These are phyloP conservation scores for Phalangium opilio DNA, from an alignment of 2,888 invertebrate species.

Conservation along the genomic window DNA sequence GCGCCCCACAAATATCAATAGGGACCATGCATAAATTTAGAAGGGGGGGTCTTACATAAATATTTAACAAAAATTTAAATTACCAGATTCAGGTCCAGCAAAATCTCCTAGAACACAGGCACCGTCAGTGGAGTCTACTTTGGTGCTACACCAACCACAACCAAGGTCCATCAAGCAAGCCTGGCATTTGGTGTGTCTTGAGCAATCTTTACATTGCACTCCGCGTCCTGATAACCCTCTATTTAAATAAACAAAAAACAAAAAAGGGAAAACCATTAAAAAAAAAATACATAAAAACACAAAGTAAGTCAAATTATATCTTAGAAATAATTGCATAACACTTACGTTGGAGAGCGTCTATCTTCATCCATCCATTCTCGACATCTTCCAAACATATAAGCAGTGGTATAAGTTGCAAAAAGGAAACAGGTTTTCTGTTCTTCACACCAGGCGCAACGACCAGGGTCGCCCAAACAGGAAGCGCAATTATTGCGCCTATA, in stretches of 20 bases:
- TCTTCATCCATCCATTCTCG: slow-evolving; percentile 70
- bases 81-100: slow-evolving; percentile 44
- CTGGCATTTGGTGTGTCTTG: slow-evolving; percentile 25
- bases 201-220: slow-evolving; percentile 26
- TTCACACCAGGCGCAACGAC: slow-evolving; percentile 90
- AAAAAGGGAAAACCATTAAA: no score
- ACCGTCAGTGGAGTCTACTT: slow-evolving; percentile 73
- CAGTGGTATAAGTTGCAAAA: slow-evolving; percentile 87
- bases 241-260: background rate
- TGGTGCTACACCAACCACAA: slow-evolving; percentile 88
- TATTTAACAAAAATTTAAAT: no score
- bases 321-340: background rate
- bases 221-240: slow-evolving; percentile 3
- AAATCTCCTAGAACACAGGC: slow-evolving; percentile 74
- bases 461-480: slow-evolving; percentile 60
- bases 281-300: background rate
- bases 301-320: background rate
- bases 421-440: slow-evolving; percentile 79
- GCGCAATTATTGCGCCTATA: slow-evolving; percentile 26
- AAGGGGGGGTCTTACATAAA: no score
- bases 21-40: no score
- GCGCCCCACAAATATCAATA: no score
- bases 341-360: slow-evolving; percentile 12
- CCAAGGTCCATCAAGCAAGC: slow-evolving; percentile 61
- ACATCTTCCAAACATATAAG: slow-evolving; percentile 83